Conservation (phyloP, 2,797 vertebrate species). For the Chelon auratus region DNA sequence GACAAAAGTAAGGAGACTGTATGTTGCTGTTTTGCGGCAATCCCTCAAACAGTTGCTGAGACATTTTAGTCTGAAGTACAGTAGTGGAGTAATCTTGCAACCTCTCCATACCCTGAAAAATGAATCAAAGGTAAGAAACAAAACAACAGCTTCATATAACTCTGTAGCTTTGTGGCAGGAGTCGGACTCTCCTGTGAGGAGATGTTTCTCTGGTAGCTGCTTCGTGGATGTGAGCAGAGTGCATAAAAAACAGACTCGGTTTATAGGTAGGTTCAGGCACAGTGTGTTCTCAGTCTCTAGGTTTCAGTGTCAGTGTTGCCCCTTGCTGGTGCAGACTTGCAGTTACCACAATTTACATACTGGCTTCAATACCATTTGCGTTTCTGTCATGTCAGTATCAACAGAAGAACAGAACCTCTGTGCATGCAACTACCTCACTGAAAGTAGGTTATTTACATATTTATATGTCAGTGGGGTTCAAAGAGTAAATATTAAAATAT, state of each 20-base stretch:
- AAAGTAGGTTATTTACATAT: too few species aligned
- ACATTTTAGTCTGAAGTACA: neutral
- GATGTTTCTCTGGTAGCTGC: slow-evolving; percentile 34
- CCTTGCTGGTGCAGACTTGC: slow-evolving; percentile 29
- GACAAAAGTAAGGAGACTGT: neutral
- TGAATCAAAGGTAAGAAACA: neutral
- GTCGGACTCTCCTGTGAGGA: neutral
- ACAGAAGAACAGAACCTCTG: slow-evolving; percentile 5
- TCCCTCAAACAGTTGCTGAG: neutral
- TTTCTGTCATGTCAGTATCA: slow-evolving; percentile 5
- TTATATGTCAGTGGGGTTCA: too few species aligned
- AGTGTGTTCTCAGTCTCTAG: neutral
- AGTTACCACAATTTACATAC: slow-evolving; percentile 22
- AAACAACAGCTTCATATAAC: slow-evolving; percentile 20
- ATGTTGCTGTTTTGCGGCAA: neutral
- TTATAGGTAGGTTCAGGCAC: neutral
- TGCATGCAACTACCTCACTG: neutral
- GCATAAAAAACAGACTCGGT: slow-evolving; percentile 46
- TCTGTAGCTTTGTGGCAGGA: slow-evolving; percentile 11
- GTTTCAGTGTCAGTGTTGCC: slow-evolving; percentile 26
- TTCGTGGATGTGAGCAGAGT: slow-evolving; percentile 28
- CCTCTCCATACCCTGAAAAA: neutral
- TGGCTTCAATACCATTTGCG: neutral
- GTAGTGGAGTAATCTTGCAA: neutral
- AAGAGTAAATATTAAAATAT: neutral